Conservation (phyloP, 2,888 invertebrate species). For the Aphodius sticticus region DNA sequence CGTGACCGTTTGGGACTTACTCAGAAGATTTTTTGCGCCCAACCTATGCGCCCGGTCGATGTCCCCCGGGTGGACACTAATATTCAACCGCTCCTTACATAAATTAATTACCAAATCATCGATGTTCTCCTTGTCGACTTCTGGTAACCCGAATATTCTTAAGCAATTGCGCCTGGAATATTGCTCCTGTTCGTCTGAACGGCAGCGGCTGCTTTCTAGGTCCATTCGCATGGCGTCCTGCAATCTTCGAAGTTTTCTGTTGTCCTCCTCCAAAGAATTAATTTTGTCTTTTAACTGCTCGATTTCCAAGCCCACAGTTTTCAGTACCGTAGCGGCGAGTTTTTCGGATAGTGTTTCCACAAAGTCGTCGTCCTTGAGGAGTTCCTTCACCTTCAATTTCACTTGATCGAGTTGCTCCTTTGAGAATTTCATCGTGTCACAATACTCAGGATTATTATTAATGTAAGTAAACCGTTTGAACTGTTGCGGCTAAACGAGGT, state of each 20-base stretch:
- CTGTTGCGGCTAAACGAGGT: too few relatives aligned
- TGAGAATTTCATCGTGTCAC: not conserved
- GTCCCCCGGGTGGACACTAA: not conserved
- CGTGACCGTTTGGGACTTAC: not conserved
- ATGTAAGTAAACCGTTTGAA: too few relatives aligned
- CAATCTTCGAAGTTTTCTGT: not conserved
- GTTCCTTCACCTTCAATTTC: not conserved
- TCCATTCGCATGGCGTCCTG: not conserved
- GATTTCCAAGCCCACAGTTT: not conserved
- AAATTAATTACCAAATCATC: not conserved
- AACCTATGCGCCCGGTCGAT: not conserved
- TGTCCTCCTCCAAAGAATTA: not conserved
- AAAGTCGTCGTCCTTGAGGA: not conserved
- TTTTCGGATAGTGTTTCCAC: not conserved
- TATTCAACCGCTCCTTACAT: not conserved
- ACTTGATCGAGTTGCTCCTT: not conserved
- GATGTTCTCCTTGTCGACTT: not conserved
- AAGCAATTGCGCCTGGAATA: not conserved
- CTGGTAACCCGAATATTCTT: not conserved
- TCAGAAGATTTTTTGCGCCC: not conserved
- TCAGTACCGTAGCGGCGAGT: not conserved
- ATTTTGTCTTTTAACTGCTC: not conserved
- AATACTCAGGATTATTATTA: too few relatives aligned
- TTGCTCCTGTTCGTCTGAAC: not conserved
- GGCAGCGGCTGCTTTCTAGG: not conserved